A percentile compares a stretch with the other conserved stretches of the same genome.
Conservation (phyloP, 2,888 invertebrate species). For the Exephanes ischioxanthus region DNA sequence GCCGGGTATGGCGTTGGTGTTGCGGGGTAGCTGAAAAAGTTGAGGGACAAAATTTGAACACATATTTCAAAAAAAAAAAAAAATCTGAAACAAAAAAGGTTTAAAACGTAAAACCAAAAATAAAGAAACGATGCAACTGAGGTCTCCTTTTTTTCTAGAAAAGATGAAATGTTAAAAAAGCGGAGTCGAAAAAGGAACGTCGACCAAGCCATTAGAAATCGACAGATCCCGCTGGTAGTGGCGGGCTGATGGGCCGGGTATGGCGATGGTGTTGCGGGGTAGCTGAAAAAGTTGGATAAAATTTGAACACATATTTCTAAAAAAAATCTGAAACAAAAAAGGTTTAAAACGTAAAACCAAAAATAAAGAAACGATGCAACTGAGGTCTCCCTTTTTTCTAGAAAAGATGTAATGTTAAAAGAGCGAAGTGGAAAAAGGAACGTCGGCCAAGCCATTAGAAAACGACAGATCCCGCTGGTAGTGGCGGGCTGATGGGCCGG, state of each 20-base stretch:
- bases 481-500: constrained; percentile 53
- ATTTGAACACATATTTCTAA: too few species aligned
- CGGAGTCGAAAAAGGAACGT: constrained; percentile 45
- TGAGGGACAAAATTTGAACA: constrained; percentile 66
- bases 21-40: constrained; percentile 79
- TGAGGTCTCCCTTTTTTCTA: too few species aligned
- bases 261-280: constrained; percentile 68
- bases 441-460: constrained; percentile 66
- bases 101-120: too few species aligned
- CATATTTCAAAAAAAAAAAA: background rate
- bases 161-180: constrained; percentile 42
- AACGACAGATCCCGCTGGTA: constrained; percentile 56
- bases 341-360: too few species aligned
- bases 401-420: constrained; percentile 38
- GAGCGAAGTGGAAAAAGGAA: constrained; percentile 43
- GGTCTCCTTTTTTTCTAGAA: too few species aligned
- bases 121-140: too few species aligned
- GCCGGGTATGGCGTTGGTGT: constrained; percentile 57
- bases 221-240: constrained; percentile 55
- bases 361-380: too few species aligned
- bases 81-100: background rate
- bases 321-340: constrained; percentile 14
- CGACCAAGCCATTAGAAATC: constrained; percentile 66
- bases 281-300: constrained; percentile 78
- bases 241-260: constrained; percentile 52